Base-by-base conservation (phyloP, 2,797 vertebrate species). In the Gymnoscopelus microlampas region DNA sequence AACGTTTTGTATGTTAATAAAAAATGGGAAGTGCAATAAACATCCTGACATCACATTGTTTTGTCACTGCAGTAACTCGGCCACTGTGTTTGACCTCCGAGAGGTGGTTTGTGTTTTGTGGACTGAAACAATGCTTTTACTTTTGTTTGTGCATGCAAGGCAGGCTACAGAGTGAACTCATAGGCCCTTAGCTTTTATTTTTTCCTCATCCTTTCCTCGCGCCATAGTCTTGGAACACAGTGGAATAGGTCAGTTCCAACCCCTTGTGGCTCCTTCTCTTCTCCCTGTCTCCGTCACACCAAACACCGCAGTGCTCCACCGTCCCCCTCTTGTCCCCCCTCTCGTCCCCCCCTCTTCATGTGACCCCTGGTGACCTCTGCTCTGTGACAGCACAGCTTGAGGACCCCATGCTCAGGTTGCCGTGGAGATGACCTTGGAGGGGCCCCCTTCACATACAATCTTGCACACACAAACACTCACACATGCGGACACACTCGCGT, bases 341-440 rank as follows among this genome's bases (percentile, higher is more conserved):
- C 55, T 69, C 55, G 71, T 81, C 74, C 80, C 74, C 80, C 81
- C 74, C 73, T 71, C 60, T 79, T 74, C 77, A 86, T 71, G 77
- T 90, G 87, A 91, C 89, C 90, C 73, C 39, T 71, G 47, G 59
- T 83, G 89, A 91, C 91, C 91, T 84, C 71, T 86, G 87, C 83
- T 84, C 85, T 79, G 88, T 88, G 85, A 90, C 88, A 87, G 81
- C 85, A 71, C 83, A 80, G 79, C 61, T 3, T 85, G 82, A 90
- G 84, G 85, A 86, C 86, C 91, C 87, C 82, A 73, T 91, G 87
- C 87, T 90, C 81, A 73, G 61, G 93, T 95, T 94, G 87, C 91
- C 87, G 89, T 94, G 84, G 93, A 63, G 59, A 94, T 93, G 92
- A 94, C 94, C 93, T 94, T 95, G 93, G 85, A 91, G 91, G 86